Conservation (phyloP, 2,888 invertebrate genomes). For the Synergus laeviventris region DNA sequence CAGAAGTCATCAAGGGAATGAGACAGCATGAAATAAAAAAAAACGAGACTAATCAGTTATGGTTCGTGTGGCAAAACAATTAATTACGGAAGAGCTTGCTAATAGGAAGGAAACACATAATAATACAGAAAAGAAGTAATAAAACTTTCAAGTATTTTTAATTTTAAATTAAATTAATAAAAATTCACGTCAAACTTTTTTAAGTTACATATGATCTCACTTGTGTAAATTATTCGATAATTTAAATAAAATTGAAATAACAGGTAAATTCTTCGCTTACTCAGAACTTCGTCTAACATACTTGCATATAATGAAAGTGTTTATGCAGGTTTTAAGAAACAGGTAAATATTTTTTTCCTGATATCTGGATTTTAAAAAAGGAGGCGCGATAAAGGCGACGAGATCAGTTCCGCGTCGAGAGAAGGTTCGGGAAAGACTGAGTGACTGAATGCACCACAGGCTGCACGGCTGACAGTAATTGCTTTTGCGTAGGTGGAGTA, state of each 20-base stretch:
- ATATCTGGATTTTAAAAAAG: conserved; percentile 34
- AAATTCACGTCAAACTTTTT: not conserved
- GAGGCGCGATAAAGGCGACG: conserved; percentile 21
- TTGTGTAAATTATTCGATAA: not conserved
- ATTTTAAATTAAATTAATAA: not conserved
- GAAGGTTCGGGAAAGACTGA: conserved; percentile 50
- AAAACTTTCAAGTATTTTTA: not conserved
- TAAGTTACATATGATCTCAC: not conserved
- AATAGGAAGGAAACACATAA: not conserved
- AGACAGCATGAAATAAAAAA: not conserved
- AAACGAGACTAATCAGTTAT: conserved; percentile 19
- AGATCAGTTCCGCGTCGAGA: conserved; percentile 51
- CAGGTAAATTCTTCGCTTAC: not conserved
- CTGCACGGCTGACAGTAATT: conserved; percentile 24
- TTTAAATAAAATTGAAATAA: not conserved
- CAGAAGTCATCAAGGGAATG: not conserved
- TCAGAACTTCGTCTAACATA: not conserved
- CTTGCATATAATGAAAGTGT: not conserved
- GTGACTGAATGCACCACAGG: conserved; percentile 26
- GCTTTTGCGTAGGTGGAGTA: conserved; percentile 33
- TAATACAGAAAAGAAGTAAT: not conserved
- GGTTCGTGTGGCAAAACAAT: conserved; percentile 23
- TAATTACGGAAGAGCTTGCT: not conserved
- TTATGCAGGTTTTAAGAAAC: not conserved
- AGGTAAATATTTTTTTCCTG: not conserved